These are phyloP conservation scores for Mimumesa dahlbomi DNA, from an alignment of 2,888 invertebrate genomes.

Conservation along the genomic window DNA sequence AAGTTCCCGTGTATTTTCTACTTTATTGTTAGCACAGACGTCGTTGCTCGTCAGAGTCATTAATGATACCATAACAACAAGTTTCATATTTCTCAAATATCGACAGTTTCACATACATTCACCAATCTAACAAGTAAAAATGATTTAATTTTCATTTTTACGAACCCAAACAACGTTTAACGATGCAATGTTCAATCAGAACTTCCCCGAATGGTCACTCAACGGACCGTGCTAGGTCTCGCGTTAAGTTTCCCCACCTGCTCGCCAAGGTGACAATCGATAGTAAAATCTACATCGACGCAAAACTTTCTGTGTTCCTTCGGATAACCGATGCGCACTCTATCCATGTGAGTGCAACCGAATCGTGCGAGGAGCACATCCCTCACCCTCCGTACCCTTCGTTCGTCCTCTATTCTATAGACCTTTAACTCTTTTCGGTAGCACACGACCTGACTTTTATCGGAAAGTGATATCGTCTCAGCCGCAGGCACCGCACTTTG, in stretches of 20 bases:
- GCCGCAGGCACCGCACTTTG: constrained; percentile 55
- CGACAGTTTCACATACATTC: too few relatives aligned
- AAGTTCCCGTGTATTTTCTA: too few relatives aligned
- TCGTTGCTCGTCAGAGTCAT: too few relatives aligned
- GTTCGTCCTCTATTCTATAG: constrained; percentile 9
- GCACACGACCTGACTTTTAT: constrained; percentile 63
- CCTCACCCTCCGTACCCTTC: background rate
- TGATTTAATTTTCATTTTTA: too few relatives aligned
- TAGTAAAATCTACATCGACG: constrained; percentile 36
- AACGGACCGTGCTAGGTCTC: background rate
- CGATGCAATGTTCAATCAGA: too few relatives aligned
- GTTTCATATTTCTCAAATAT: too few relatives aligned
- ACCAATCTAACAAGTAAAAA: too few relatives aligned
- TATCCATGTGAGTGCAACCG: background rate
- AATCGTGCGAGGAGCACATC: background rate
- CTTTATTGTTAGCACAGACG: too few relatives aligned
- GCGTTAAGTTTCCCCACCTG: constrained; percentile 7
- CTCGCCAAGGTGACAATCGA: constrained; percentile 32
- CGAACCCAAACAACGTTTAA: too few relatives aligned
- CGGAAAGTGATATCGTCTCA: constrained; percentile 66
- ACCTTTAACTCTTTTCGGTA: constrained; percentile 48
- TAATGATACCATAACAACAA: too few relatives aligned
- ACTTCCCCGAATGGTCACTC: too few relatives aligned
- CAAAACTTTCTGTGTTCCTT: constrained; percentile 27
- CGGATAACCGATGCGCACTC: background rate